Evolutionary conservation across 2,113 vertebrate species (phyloP), one percentile per base, ranked within the genome.

Genomic region (Ophthalmolycus amberensis): DNA sequence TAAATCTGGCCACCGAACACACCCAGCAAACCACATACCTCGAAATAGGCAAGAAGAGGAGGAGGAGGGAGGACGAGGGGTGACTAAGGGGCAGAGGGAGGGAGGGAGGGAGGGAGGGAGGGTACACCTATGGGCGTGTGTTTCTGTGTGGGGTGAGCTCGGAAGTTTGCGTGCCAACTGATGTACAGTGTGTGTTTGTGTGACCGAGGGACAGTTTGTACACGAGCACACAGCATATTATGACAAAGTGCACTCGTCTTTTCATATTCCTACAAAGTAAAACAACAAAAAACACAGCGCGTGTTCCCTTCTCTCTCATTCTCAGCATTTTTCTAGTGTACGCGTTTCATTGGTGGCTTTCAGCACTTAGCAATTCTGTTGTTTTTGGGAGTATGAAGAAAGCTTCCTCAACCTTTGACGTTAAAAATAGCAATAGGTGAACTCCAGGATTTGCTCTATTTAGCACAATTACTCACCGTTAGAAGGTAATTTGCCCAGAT

Each of bases 1-100:
- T 67, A 20, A 74, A 88, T 75, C 50, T 71, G 76, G 79, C 73
- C 77, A 79, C 63, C 11, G 73, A 82, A 88, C 89, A 94, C 93
- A 85, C 92, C 89, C 93, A 91, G 80, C 66, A 75, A 91, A 91
- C 89, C 90, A 88, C 91, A 94, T 67, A 79, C 71, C 89, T 90
- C n/a, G 34, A 95, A 95, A 94, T 92, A 94, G 92, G 67, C 86
- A 80, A 58, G 32, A 58, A 83, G 54, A 66, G 69, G 71, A 76
- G 74, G 66, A 68, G 82, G 72, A 78, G 67, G 15, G 54, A 25
- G 68, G 62, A 79, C 75, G 56, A 84, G 86, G 79, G 89, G 79
- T 71, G 82, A 87, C 16, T 87, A 56, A 50, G 85, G 86, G 78
- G 79, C 60, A 85, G 64, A 50, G 66, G 0, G 32, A 66, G 75